Evolutionary conservation across 2,113 vertebrate species (phyloP).

Genomic region (Sphaerodactylus townsendi): DNA sequence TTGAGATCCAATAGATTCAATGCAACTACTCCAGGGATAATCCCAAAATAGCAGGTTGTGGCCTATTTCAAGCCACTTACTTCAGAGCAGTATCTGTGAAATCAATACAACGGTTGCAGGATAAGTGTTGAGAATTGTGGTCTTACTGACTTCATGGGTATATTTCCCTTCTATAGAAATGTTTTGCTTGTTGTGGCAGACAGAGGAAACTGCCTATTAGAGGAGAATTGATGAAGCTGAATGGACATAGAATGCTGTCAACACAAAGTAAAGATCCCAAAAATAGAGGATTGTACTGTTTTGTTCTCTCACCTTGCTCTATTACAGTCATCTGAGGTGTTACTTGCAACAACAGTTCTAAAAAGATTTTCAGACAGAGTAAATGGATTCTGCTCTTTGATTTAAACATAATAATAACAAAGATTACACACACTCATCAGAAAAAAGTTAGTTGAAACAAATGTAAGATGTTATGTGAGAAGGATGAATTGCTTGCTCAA

Average conservation of each 20-base stretch:
- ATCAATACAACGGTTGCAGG: background rate
- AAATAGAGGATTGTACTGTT: background rate
- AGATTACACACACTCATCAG: background rate
- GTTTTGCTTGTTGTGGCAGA: slow-evolving; percentile 24
- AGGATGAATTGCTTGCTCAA: background rate
- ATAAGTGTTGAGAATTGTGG: background rate
- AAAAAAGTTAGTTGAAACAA: slow-evolving; percentile 18
- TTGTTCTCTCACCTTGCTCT: slow-evolving; percentile 2
- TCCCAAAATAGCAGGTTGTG: slow-evolving; percentile 11
- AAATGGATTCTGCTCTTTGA: background rate
- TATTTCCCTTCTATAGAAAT: slow-evolving; percentile 30
- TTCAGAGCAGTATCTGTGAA: slow-evolving; percentile 6
- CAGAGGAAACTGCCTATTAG: background rate
- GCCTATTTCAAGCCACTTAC: background rate
- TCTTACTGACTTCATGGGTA: background rate
- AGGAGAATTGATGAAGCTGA: slow-evolving; percentile 1
- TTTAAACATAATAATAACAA: background rate
- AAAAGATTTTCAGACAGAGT: background rate
- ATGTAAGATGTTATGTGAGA: background rate
- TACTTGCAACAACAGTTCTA: background rate
- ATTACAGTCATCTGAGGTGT: background rate
- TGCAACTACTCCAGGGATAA: background rate
- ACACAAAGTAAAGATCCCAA: background rate
- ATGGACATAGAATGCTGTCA: background rate
- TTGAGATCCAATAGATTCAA: background rate